phyloP scores from a whole-genome alignment of 2,797 vertebrate species.

The Zenarchopterus dispar region DNA sequence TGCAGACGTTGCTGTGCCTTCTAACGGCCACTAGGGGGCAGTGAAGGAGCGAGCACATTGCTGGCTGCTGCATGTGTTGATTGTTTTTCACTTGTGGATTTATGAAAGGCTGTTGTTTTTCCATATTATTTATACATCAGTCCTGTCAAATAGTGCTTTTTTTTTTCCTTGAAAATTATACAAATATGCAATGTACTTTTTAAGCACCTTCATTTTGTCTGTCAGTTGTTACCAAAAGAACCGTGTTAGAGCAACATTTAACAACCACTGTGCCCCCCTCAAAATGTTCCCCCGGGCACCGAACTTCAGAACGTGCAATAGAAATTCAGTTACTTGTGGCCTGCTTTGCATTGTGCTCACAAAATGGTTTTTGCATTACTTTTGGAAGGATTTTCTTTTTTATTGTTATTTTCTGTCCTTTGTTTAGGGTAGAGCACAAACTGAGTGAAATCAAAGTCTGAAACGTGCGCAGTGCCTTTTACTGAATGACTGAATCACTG shows the following conservation, averaged over 20 bases:
- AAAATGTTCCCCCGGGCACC: neutral
- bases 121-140: constrained; percentile 27
- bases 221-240: constrained; percentile 25
- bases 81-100: neutral
- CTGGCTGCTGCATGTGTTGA: constrained; percentile 21
- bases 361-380: neutral
- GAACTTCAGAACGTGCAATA: constrained; percentile 38
- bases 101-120: constrained; percentile 1
- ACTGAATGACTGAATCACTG: constrained; percentile 16
- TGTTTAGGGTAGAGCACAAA: too few relatives aligned
- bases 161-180: too few relatives aligned
- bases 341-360: constrained; percentile 29
- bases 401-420: neutral
- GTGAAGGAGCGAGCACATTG: neutral
- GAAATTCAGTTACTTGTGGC: constrained; percentile 16
- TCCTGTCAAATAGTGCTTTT: constrained; percentile 11
- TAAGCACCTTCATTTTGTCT: constrained; percentile 9
- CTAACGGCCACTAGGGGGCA: constrained; percentile 45
- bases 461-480: constrained; percentile 58
- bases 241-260: constrained; percentile 29
- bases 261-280: constrained; percentile 41
- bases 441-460: too few relatives aligned
- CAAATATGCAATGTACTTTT: constrained; percentile 54
- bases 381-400: neutral
- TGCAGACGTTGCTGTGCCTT: constrained; percentile 48